Percentiles rank a stretch among this genome's conserved stretches.
Conservation (phyloP, 1,140 invertebrate species). For the Brachionus angularis region DNA sequence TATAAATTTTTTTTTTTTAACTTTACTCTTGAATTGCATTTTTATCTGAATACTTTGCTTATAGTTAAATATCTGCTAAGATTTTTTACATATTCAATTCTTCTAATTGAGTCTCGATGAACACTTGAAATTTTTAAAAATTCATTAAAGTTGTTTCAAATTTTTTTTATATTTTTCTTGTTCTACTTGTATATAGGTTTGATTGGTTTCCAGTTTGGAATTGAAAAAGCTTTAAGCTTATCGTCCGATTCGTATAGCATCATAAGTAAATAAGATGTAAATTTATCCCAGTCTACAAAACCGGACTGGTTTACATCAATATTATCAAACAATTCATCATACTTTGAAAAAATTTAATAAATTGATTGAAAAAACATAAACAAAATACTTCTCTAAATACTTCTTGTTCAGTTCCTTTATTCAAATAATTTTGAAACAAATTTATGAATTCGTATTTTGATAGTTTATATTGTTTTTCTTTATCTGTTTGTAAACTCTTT, state of each 20-base stretch:
- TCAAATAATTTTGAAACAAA: constrained; percentile 51
- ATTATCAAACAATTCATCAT: constrained; percentile 55
- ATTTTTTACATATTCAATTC: constrained; percentile 52
- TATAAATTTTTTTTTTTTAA: background rate
- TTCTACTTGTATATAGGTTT: constrained; percentile 52
- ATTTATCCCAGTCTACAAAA: constrained; percentile 57
- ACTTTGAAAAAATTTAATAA: background rate
- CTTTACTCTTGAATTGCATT: background rate
- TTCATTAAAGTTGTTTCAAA: too few species aligned
- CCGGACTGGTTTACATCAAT: constrained; percentile 56
- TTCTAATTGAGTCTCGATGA: constrained; percentile 55
- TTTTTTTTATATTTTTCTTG: too few species aligned
- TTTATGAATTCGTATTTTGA: constrained; percentile 55
- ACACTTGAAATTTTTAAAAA: constrained; percentile 38
- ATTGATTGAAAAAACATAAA: constrained; percentile 28
- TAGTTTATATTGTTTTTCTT: constrained; percentile 54
- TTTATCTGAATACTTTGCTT: constrained; percentile 54
- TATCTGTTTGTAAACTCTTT: constrained; percentile 55
- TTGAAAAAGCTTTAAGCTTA: constrained; percentile 55
- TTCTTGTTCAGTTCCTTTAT: constrained; percentile 54
- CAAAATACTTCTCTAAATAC: constrained; percentile 44
- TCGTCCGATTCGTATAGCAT: constrained; percentile 58
- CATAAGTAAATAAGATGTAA: constrained; percentile 56
- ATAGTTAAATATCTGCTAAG: constrained; percentile 54
- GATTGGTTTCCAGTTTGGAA: constrained; percentile 57